Conservation (phyloP, 1,140 invertebrate genomes). For the Orius insidiosus region DNA sequence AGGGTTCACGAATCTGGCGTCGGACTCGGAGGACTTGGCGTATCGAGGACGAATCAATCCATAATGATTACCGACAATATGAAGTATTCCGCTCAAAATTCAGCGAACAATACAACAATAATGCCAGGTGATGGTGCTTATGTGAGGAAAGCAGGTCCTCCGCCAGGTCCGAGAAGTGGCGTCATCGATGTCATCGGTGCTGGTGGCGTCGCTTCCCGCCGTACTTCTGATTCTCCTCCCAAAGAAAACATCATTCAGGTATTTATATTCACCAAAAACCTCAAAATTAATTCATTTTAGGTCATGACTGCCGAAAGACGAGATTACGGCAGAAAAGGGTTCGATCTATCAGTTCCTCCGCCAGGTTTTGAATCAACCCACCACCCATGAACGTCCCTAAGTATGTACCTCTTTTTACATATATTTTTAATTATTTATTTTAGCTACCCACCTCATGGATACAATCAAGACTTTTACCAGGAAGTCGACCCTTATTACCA, state of each 20-base stretch:
- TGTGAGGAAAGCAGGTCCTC: constrained; percentile 30
- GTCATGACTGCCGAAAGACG: constrained; percentile 73
- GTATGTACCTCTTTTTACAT: not conserved
- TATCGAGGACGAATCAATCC: constrained; percentile 9
- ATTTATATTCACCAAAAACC: constrained; percentile 6
- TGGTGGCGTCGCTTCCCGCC: constrained; percentile 28
- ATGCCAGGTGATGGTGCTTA: no score
- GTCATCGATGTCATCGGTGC: constrained; percentile 47
- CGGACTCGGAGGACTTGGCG: constrained; percentile 28
- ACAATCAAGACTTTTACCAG: constrained; percentile 19
- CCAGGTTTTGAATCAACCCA: constrained; percentile 37
- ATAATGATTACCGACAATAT: no score
- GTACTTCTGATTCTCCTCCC: constrained; percentile 29
- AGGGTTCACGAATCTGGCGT: constrained; percentile 64
- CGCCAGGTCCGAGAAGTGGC: constrained; percentile 41
- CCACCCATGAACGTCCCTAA: constrained; percentile 19
- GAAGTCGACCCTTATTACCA: constrained; percentile 44
- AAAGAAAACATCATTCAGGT: constrained; percentile 72
- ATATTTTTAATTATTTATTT: not conserved
- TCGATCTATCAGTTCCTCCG: constrained; percentile 29
- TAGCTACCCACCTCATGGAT: constrained; percentile 12
- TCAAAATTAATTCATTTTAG: constrained; percentile 23
- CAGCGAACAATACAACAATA: not conserved
- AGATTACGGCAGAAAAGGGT: constrained; percentile 52
- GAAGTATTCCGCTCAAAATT: not conserved